Evolutionary conservation across 2,797 vertebrate species (phyloP).

Genomic region (Stomatorhinus walkeri): DNA sequence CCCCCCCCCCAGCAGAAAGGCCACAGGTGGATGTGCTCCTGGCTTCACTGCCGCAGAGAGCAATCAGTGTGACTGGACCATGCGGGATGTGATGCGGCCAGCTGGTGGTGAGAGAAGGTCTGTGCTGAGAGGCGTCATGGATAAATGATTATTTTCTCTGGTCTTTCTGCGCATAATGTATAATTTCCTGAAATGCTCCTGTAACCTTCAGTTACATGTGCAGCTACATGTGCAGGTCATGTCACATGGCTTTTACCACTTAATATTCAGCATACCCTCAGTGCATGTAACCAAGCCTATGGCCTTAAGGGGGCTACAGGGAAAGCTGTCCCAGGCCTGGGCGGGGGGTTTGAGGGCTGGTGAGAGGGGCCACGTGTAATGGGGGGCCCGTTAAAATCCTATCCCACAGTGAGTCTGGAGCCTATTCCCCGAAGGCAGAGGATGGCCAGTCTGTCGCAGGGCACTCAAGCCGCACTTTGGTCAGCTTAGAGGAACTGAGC

Average conservation of each 20-base stretch:
- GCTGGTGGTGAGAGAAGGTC: slow-evolving; percentile 35
- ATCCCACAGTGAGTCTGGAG: neutral
- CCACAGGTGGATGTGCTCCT: slow-evolving; percentile 51
- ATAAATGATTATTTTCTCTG: neutral
- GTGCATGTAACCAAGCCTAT: neutral
- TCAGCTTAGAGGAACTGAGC: neutral
- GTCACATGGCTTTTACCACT: neutral
- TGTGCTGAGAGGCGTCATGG: neutral
- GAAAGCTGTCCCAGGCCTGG: neutral
- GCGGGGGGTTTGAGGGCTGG: neutral
- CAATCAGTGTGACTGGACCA: slow-evolving; percentile 42
- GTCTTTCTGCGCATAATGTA: neutral
- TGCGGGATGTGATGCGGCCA: slow-evolving; percentile 48
- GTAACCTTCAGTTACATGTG: neutral
- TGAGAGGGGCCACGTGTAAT: neutral
- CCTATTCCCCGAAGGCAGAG: neutral
- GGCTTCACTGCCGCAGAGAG: slow-evolving; percentile 46
- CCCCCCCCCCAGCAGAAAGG: slow-evolving; percentile 34
- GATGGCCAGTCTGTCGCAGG: neutral
- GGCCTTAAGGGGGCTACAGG: neutral
- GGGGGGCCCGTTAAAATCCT: neutral
- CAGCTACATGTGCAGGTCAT: neutral
- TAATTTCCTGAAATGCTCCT: neutral
- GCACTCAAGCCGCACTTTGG: neutral
- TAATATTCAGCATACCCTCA: neutral